Conservation (phyloP, 2,113 vertebrate genomes). For the Oenanthe oenanthe region DNA sequence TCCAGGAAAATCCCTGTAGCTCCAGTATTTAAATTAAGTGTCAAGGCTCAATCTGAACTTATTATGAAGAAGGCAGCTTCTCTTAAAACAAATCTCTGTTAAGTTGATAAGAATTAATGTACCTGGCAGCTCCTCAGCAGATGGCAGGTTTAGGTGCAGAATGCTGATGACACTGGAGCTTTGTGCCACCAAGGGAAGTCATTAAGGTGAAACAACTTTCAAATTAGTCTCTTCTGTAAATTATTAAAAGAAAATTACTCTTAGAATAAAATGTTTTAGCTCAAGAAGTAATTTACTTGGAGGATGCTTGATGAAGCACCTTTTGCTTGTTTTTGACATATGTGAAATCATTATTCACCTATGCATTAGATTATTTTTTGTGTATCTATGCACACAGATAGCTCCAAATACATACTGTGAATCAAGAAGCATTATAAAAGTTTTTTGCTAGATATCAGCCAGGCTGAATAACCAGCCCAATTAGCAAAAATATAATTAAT, state of each 20-base stretch:
- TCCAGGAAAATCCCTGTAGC: conserved; percentile 40
- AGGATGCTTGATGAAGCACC: background rate
- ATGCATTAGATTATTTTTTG: background rate
- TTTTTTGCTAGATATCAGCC: background rate
- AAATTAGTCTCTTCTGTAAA: background rate
- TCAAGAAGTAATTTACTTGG: background rate
- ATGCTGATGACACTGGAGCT: conserved; percentile 16
- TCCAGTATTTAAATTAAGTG: conserved; percentile 57
- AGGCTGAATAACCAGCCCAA: background rate
- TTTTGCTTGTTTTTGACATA: background rate
- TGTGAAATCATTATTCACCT: background rate
- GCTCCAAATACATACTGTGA: background rate
- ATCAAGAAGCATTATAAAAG: background rate
- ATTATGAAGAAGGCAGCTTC: background rate
- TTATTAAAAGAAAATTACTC: conserved; percentile 3
- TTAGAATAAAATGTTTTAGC: background rate
- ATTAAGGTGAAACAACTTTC: conserved; percentile 12
- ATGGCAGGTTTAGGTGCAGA: background rate
- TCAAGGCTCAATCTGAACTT: conserved; percentile 6
- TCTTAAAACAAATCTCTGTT: background rate
- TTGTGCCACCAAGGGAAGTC: background rate
- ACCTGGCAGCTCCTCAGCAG: conserved; percentile 22
- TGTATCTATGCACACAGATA: background rate
- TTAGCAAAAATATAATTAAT: background rate
- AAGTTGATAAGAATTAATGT: conserved; percentile 11